Evolutionary conservation across 2,888 invertebrate genomes (phyloP), one percentile per base, ranked within the genome.

Genomic region (Chrysotoxum bicinctum): DNA sequence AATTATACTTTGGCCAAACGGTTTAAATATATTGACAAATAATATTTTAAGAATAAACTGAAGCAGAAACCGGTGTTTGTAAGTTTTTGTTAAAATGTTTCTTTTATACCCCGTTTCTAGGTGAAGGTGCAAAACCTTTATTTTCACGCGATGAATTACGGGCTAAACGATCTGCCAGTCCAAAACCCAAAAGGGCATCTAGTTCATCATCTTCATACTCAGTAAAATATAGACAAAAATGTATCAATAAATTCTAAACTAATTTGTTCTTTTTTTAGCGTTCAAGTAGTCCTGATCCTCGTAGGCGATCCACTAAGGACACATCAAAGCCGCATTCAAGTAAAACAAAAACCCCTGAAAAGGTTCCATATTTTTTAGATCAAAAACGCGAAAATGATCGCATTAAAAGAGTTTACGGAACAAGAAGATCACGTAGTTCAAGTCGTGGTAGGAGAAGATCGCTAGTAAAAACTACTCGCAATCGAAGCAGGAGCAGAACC

Each of bases 321-420:
- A 19, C 37, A 77, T n/a, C 66, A 6, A 72, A 40, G 3, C 9
- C 54, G 1, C 32, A 69, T 16, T 2, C 40, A n/a, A 45, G 0
- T 1, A 62, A 77, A 26, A 30, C 19, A 35, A 72, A 64, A 52
- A 19, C 72, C 1, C 26, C 66, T 0, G 79, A 83, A 14, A 87
- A 87, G 32, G 77, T 87, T 16, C 87, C 87, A 16, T 87, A 87
- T 32, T 87, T 84, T 68, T 16, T 80, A 6, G 84, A 87, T 32
- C 26, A 87, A 23, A 62, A 58, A 35, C 87, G 87, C 1, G 87
- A 87, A 40, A 62, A 70, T 5, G 87, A 87, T 23, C 79, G 87
- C 3, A 70, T 87, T 10, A 62, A 43, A 56, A 76, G 80, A 32
- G 30, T 77, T 6, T 87, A 87, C 21, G 84, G 87, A 14, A 40